A percentile compares a stretch with the other conserved stretches of the same genome.
Evolutionary conservation across 1,140 invertebrate genomes (phyloP).

Genomic region (Drosophila pallidifrons): DNA sequence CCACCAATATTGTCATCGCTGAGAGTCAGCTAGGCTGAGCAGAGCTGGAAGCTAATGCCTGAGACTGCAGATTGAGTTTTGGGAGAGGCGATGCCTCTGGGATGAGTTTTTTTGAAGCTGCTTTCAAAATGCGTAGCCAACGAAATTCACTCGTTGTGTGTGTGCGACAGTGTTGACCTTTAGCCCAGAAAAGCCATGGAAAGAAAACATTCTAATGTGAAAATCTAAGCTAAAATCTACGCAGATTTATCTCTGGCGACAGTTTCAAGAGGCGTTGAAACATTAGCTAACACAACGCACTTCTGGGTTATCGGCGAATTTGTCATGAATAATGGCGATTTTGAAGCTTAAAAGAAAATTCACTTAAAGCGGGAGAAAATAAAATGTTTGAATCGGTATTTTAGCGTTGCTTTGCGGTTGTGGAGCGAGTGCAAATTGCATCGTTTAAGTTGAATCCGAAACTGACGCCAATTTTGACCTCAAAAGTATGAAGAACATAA

Average conservation of each 20-base stretch:
- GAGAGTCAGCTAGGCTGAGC: constrained; percentile 1
- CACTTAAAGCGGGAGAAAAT: constrained; percentile 8
- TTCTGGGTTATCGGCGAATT: constrained; percentile 27
- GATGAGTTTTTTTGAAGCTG: constrained; percentile 38
- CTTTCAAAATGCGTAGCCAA: constrained; percentile 73
- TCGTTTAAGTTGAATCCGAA: constrained; percentile 25
- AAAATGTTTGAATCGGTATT: neutral
- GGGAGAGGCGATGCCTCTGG: constrained; percentile 41
- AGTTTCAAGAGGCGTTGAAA: constrained; percentile 59
- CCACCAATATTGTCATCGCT: constrained; percentile 50
- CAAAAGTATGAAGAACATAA: constrained; percentile 63
- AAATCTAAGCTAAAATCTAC: constrained; percentile 70
- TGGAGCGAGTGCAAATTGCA: constrained; percentile 24
- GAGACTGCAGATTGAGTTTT: constrained; percentile 23
- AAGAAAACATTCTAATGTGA: constrained; percentile 42
- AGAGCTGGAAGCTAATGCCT: constrained; percentile 28
- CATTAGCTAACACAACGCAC: constrained; percentile 25
- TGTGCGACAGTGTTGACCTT: constrained; percentile 66
- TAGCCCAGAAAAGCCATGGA: constrained; percentile 62
- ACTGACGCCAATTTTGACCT: constrained; percentile 61
- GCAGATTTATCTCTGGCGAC: constrained; percentile 73
- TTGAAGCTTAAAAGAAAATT: neutral
- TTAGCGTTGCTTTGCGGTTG: neutral
- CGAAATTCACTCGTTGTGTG: constrained; percentile 14
- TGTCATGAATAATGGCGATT: constrained; percentile 26